Conservation (phyloP, 2,888 invertebrate genomes). For the Meteorus cinctellus region DNA sequence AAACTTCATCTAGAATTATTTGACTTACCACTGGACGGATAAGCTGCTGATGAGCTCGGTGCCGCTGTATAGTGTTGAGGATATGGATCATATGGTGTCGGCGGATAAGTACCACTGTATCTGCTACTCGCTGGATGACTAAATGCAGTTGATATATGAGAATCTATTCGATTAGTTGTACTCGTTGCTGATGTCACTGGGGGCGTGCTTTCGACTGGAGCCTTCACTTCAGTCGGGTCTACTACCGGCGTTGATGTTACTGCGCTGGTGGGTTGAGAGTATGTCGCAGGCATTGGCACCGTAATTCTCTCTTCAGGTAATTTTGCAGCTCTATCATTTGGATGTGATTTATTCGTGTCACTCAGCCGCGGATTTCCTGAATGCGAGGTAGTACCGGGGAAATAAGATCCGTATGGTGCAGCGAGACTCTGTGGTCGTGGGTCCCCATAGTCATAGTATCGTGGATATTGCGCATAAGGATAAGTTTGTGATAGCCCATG, state of each 20-base stretch:
- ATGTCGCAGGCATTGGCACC: conserved; percentile 54
- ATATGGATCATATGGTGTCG: conserved; percentile 70
- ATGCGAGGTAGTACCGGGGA: conserved; percentile 63
- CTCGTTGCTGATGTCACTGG: conserved; percentile 45
- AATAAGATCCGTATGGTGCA: conserved; percentile 67
- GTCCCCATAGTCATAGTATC: conserved; percentile 69
- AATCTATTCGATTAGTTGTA: conserved; percentile 61
- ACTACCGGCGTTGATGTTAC: conserved; percentile 53
- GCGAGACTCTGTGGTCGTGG: conserved; percentile 64
- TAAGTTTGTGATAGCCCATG: conserved; percentile 65
- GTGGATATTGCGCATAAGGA: conserved; percentile 69
- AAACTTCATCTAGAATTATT: neutral
- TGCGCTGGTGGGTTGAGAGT: conserved; percentile 56
- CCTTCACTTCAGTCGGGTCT: conserved; percentile 51
- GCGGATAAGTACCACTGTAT: conserved; percentile 68
- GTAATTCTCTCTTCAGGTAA: conserved; percentile 51
- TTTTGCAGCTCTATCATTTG: conserved; percentile 45
- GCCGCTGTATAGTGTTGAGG: conserved; percentile 70
- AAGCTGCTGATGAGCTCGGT: conserved; percentile 67
- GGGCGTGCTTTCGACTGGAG: conserved; percentile 51
- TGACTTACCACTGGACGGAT: conserved; percentile 67
- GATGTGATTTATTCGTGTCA: conserved; percentile 53
- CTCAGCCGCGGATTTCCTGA: conserved; percentile 57
- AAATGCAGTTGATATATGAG: conserved; percentile 68
- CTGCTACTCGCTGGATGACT: conserved; percentile 68